These are phyloP conservation scores for Coleophora flavipennella DNA, from an alignment of 2,888 invertebrate species.

Conservation along the genomic window DNA sequence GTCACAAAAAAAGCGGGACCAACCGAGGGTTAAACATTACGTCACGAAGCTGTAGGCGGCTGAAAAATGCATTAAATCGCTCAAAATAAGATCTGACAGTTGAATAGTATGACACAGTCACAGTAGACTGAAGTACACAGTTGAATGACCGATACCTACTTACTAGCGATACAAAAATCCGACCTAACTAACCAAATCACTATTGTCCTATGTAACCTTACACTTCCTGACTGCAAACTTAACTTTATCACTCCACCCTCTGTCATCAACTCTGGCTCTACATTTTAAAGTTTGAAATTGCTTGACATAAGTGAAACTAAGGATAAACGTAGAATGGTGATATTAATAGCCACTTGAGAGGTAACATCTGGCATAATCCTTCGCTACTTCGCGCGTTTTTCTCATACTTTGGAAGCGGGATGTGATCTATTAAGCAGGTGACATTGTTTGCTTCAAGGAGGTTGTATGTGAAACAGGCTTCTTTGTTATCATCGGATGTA, in stretches of 20 bases:
- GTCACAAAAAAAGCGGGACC: too few species aligned
- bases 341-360: conserved; percentile 13
- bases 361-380: conserved; percentile 7
- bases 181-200: too few species aligned
- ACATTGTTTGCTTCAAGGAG: conserved; percentile 10
- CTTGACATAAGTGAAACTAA: background rate
- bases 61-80: too few species aligned
- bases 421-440: conserved; percentile 43
- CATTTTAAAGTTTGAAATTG: background rate
- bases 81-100: too few species aligned
- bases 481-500: too few species aligned
- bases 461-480: too few species aligned
- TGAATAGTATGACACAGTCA: too few species aligned
- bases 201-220: conserved; percentile 10
- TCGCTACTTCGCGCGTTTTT: conserved; percentile 37
- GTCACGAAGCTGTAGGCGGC: too few species aligned
- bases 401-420: conserved; percentile 24
- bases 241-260: conserved; percentile 4
- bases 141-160: too few species aligned
- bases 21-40: too few species aligned
- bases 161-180: too few species aligned
- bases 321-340: conserved; percentile 1
- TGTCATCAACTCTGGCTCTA: background rate
- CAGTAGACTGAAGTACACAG: too few species aligned
- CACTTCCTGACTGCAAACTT: conserved; percentile 8